Percentiles rank a stretch among this genome's conserved stretches.
phyloP scores from a whole-genome alignment of 2,888 invertebrate species.

The Aleiodes alternator region DNA sequence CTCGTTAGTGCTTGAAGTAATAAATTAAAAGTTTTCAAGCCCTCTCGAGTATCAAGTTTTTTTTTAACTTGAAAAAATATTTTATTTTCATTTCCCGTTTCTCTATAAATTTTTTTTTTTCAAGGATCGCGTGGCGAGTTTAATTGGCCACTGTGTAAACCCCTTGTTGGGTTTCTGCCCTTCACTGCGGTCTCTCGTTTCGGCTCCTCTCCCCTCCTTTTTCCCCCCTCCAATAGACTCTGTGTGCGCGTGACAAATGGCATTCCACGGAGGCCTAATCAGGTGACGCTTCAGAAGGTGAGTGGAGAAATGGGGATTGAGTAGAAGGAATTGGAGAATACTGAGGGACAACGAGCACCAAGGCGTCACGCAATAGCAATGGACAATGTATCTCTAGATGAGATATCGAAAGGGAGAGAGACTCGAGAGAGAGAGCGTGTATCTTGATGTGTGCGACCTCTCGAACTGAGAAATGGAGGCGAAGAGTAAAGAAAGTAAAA shows the following conservation, averaged over 20 bases:
- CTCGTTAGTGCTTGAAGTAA: constrained; percentile 25
- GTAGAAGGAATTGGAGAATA: background rate
- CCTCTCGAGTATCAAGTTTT: constrained; percentile 17
- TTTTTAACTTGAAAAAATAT: constrained; percentile 1
- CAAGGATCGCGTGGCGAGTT: constrained; percentile 35
- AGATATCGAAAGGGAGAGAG: background rate
- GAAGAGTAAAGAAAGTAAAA: constrained; percentile 22
- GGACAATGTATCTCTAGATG: background rate
- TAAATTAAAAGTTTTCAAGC: constrained; percentile 26
- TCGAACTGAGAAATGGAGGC: constrained; percentile 19
- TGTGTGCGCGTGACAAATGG: constrained; percentile 47
- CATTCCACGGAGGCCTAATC: constrained; percentile 48
- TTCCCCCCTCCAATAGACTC: constrained; percentile 19
- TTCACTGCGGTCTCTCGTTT: constrained; percentile 30
- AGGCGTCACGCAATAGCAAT: constrained; percentile 24
- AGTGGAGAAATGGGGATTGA: constrained; percentile 5
- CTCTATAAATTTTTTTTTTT: background rate
- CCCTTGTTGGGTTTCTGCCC: constrained; percentile 31
- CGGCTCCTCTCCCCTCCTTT: background rate
- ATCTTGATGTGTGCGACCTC: constrained; percentile 38
- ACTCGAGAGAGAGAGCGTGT: background rate
- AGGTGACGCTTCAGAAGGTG: constrained; percentile 35
- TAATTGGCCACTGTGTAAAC: constrained; percentile 43
- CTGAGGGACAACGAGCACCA: background rate
- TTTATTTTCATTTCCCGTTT: background rate